Evolutionary conservation across 2,113 vertebrate genomes (phyloP), one percentile per base, ranked within the genome.

Genomic region (Amazona vittata): DNA sequence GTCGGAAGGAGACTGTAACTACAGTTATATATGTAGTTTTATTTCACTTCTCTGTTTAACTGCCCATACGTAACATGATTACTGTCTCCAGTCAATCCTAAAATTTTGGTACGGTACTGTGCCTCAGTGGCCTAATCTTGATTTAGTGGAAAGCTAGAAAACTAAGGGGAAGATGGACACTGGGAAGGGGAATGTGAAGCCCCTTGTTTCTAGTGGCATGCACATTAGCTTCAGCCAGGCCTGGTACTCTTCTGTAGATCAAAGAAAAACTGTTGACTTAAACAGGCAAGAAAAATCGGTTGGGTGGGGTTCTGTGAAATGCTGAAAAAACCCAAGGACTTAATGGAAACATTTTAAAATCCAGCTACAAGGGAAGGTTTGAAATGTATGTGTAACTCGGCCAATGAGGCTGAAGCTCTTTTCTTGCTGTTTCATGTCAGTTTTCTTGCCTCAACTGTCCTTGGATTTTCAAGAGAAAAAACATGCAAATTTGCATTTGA

Each of bases 241-340:
- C 94, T 95, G 93, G 69, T 89, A 68, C 83, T 96, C 86, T 73
- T 95, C 93, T 84, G 80, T 63, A 94, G 89, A 96, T 97, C 95
- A 95, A 96, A 97, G 95, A 62, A 93, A 77, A 96, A 74, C 65
- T 80, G 71, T 92, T 96, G 93, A 90, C 95, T 97, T 79, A 93
- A 97, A 71, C 94, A 93, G 91, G 91, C 85, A 96, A 92, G 93
- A 97, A 96, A 96, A 95, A 90, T 94, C 90, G 92, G 65, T 95
- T 75, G 64, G 73, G 90, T 94, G 83, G 73, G 50, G 84, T 94
- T 86, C 74, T 95, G 86, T 90, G 95, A 93, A 95, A 94, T 74
- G 65, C 73, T 96, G 83, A 95, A 85, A 94, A 95, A 94, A 59
- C 22, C 35, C 82, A 90, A 77, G 79, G 87, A 86, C 91, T 79